Conservation (phyloP, 2,113 vertebrate genomes). For the Brevimyrus niger region DNA sequence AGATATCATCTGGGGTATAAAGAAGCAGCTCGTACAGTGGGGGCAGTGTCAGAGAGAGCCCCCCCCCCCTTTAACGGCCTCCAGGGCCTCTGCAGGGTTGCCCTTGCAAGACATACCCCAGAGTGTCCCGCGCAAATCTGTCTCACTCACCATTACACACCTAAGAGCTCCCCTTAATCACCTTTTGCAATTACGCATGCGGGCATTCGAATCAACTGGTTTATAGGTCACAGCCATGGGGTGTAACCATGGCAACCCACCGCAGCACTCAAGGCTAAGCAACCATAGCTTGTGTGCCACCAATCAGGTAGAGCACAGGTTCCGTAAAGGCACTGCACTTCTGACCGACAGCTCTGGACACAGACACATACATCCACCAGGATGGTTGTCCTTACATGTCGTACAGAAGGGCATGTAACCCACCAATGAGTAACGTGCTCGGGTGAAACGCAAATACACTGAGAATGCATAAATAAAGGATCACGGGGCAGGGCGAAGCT, state of each 20-base stretch:
- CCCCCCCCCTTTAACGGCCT: not conserved
- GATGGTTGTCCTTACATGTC: not conserved
- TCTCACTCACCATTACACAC: conserved; percentile 7
- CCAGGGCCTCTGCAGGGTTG: not conserved
- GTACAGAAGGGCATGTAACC: not conserved
- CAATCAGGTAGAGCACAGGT: not conserved
- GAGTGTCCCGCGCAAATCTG: not conserved
- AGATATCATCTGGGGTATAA: not conserved
- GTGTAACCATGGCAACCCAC: conserved; percentile 5
- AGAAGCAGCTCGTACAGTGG: not conserved
- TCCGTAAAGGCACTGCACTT: not conserved
- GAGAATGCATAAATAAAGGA: not conserved
- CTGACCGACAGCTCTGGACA: not conserved
- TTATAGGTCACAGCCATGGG: not conserved
- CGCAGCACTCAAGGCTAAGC: not conserved
- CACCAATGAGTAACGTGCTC: not conserved
- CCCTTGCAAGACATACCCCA: not conserved
- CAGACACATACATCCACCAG: not conserved
- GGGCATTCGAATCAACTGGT: not conserved
- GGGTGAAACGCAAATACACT: not conserved
- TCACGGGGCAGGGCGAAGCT: not conserved
- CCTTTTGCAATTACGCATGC: not conserved
- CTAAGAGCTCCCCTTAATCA: conserved; percentile 5
- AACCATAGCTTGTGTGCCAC: not conserved
- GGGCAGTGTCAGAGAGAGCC: not conserved